Base-by-base conservation (phyloP, 2,113 vertebrate genomes). In the Chloebia gouldiae region DNA sequence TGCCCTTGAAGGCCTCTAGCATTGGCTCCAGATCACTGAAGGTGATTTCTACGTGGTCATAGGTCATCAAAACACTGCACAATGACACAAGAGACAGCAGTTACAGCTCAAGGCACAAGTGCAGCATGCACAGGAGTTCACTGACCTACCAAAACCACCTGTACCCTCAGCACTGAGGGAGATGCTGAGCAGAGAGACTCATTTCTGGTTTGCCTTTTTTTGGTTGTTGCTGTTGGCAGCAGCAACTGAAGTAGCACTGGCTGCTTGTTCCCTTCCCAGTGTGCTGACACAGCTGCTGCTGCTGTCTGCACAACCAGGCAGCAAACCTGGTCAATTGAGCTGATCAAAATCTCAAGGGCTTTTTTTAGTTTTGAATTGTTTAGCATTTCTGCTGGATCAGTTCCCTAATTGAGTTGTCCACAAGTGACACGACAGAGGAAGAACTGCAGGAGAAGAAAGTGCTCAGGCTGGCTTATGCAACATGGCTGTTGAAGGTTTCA, bases 1-100 rank as follows among this genome's bases (percentile, higher is more conserved):
- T 99, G 94, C 99, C 99, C 93, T 97, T 99, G 98, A 99, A 99
- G 51, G 98, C 97, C 82, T 99, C 99, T 6, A 99, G 98, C 77
- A 99, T 97, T 2, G 96, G 97, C 39, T 98, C 99, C 7, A 98
- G 96, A 40, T 99, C 99, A 86, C 92, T 98, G 97, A 99, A 99
- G n/a, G 97, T 92, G 56, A 99, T 97, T 97, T 99, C 99, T 91
- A 99, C 97, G 5, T 99, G 99, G 37, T 99, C 99, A 81, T 99
- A 98, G 88, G 98, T 98, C 99, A 99, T 99, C 93, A 99, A 79
- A 80, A 98, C 93, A 10, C 98, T 98, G 95, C 21, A 72, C 49
- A 42, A 1, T 0, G 5, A 88, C 70, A 89, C 53, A 49, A 56
- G 19, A 86, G 14, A 72, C 24, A 18, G 44, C 42, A 10, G 57